Conservation (phyloP, 2,113 vertebrate genomes). For the Amazona guildingii region DNA sequence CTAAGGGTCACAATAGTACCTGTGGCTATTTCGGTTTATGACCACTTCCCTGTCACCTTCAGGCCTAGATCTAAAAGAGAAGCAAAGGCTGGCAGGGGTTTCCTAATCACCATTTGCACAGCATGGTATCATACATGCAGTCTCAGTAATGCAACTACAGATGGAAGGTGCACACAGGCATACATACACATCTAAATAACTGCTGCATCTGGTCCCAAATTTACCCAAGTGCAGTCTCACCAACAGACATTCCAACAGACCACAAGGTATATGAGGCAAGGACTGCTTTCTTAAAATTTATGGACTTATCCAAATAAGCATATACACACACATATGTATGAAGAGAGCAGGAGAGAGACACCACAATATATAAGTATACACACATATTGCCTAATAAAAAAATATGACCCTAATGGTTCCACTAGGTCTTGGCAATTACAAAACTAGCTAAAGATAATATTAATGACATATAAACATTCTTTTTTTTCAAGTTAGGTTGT, state of each 20-base stretch:
- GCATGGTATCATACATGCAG: neutral
- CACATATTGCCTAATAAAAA: neutral
- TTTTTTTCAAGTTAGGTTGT: neutral
- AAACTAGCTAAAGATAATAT: neutral
- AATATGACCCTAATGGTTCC: neutral
- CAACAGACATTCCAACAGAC: neutral
- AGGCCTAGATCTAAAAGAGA: neutral
- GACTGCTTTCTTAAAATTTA: neutral
- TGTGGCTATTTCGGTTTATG: neutral
- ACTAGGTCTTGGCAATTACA: neutral
- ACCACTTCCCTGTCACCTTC: neutral
- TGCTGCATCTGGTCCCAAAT: neutral
- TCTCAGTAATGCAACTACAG: neutral
- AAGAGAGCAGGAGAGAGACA: neutral
- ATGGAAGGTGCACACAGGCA: accelerated
- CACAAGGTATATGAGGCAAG: neutral
- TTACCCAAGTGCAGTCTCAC: neutral
- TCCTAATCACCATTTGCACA: no score
- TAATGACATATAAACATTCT: neutral
- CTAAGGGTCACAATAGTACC: no score
- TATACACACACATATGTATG: neutral
- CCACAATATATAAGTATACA: neutral
- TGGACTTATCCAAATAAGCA: neutral
- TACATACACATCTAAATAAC: neutral
- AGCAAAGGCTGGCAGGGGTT: neutral